Evolutionary conservation across 1,140 invertebrate species (phyloP), one percentile per base, ranked within the genome.

Genomic region (Eufriesea mexicana): DNA sequence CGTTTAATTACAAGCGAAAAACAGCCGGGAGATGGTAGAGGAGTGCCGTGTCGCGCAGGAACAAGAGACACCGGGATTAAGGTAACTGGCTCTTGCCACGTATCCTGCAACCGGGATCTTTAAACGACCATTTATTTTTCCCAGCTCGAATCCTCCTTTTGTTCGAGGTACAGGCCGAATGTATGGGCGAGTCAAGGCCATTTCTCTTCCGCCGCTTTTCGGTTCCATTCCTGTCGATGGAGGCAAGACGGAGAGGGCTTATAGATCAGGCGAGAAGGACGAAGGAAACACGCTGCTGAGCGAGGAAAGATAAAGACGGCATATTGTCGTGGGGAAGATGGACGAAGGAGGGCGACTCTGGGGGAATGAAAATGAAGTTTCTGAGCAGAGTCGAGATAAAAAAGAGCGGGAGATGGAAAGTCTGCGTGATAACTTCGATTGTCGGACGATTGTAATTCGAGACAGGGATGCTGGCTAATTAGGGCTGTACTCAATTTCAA

Each of bases 1-100:
- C 70, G 35, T 74, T 80, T 80, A 80, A 80, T 80, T 80, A 66
- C 12, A 0, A 20, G 5, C 18, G 18, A 79, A 49, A 54, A 57
- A 9, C 64, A n/a, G 35, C 8, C 10, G 28, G 23, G 8, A 51
- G 7, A 0, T 16, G 10, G 16, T 25, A 28, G 8, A 47, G 18
- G 18, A 25, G 49, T 51, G 57, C 14, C 23, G 7, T 20, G 12
- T n/a, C 16, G 14, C 20, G 45, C 20, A 10, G 28, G 14, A 64
- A 62, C n/a, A 49, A 16, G 25, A 79, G 42, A 42, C 45, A 12
- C 18, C 2, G 7, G n/a, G 18, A 71, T 49, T 28, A 28, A 61
- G n/a, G 25, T 1, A 47, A 25, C 16, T 25, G 62, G 25, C 25
- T 68, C 47, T 25, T 59, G n/a, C 18, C 14, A 2, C 18, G 10